These are phyloP conservation scores for Pao palembangensis DNA, from an alignment of 2,113 vertebrate genomes.

Conservation along the genomic window DNA sequence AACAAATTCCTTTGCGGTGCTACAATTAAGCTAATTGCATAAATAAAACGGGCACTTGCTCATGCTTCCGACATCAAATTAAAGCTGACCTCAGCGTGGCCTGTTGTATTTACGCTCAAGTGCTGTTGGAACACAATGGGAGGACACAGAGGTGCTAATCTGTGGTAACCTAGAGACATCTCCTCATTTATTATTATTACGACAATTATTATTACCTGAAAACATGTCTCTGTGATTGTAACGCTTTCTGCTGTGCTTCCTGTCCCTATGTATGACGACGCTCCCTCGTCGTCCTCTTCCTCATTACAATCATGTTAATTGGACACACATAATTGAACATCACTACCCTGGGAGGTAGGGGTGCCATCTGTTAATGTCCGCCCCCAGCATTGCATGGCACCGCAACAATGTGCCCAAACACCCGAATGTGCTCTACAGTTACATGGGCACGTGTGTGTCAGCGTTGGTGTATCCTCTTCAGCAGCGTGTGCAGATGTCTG, in stretches of 20 bases:
- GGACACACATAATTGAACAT: slow-evolving; percentile 75
- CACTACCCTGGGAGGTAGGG: slow-evolving; percentile 66
- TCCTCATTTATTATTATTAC: slow-evolving; percentile 1
- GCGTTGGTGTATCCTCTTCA: not conserved
- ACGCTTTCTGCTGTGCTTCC: not conserved
- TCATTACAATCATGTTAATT: slow-evolving; percentile 71
- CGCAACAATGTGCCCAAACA: slow-evolving; percentile 47
- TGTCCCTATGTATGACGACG: not conserved
- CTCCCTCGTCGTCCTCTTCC: slow-evolving; percentile 34
- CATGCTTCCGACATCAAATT: slow-evolving; percentile 49
- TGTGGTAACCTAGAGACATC: not conserved
- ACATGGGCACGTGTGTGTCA: slow-evolving; percentile 26
- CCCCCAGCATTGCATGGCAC: slow-evolving; percentile 60
- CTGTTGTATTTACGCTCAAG: slow-evolving; percentile 45
- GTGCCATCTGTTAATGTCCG: slow-evolving; percentile 69
- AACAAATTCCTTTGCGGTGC: slow-evolving; percentile 54
- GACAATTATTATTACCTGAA: not conserved
- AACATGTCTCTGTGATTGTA: slow-evolving; percentile 2
- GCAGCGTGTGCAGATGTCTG: not conserved
- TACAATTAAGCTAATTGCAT: slow-evolving; percentile 53
- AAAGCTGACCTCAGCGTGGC: slow-evolving; percentile 56
- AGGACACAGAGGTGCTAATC: not conserved
- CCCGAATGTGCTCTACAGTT: slow-evolving; percentile 34
- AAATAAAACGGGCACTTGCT: slow-evolving; percentile 49
- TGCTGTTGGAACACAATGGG: slow-evolving; percentile 20